Base-by-base conservation (phyloP, 2,113 vertebrate species). In the Fukomys damarensis region DNA sequence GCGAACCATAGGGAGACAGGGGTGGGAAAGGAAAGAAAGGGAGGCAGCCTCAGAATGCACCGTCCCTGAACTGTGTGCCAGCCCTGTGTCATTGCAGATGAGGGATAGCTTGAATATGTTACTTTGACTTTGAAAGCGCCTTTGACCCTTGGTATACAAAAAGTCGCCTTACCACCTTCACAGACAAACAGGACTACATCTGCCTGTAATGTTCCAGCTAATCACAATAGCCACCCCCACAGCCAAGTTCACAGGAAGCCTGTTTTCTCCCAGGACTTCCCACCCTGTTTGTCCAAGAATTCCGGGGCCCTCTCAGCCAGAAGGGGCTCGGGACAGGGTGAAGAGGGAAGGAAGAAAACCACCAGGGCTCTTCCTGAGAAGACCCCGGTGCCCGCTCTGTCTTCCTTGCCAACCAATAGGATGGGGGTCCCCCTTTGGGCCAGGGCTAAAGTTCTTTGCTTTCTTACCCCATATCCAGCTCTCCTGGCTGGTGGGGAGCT, bases 91-190 rank as follows among this genome's bases (percentile, higher is more conserved):
- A 20, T 58, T 58, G 58, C 74, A 70, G 86, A 24, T 32, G 91
- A 81, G 41, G 72, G 83, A 66, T 6, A 74, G 22, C 83, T 12
- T 74, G 91, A 63, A 80, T 86, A 85, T 6, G n/a, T 59, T 76
- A 85, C 65, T 92, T 91, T 91, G 91, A 89, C 95, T 95, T 96
- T 89, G 84, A 96, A 91, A 77, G 54, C 76, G 79, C n/a, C 86
- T 91, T 96, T 92, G 96, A 91, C 68, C 66, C 6, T 38, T 46
- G n/a, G 16, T 32, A 7, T 28, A 80, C 74, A 56, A 54, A 95
- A 95, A 77, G 49, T 46, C 41, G 74, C 79, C 90, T 91, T 89
- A 9, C 70, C 38, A 89, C 61, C 76, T 86, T 86, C 61, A 68
- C 86, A 95, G 89, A 84, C 66, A 90, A 93, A 83, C n/a, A 80